Percentiles rank a stretch among this genome's conserved stretches.
Conservation (phyloP, 2,797 vertebrate species). For the Calcarius lapponicus region DNA sequence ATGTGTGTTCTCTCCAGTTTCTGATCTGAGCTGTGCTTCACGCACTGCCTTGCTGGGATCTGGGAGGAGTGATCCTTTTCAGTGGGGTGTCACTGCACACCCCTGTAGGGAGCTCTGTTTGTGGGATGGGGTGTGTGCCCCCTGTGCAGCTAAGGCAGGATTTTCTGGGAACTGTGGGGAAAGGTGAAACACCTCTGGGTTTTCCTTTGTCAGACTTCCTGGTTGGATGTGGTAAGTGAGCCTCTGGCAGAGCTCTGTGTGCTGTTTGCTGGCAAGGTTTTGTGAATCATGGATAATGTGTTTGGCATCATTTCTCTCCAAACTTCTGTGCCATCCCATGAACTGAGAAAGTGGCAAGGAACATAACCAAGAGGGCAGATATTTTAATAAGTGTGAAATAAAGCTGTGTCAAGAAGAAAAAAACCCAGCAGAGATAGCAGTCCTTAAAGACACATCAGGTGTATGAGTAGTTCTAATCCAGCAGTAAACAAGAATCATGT, state of each 20-base stretch:
- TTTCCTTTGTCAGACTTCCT: not conserved
- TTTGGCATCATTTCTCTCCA: not conserved
- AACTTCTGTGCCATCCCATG: not conserved
- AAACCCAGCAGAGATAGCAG: rapidly evolving
- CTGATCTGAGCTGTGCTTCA: not conserved
- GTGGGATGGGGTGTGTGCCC: rapidly evolving
- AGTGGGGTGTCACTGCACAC: not conserved
- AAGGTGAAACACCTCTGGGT: not conserved
- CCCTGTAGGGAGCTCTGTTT: not conserved
- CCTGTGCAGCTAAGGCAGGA: not conserved
- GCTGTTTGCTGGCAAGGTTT: not conserved
- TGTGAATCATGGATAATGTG: not conserved
- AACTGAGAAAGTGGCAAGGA: not conserved
- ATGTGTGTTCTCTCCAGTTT: not conserved
- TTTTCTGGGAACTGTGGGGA: not conserved
- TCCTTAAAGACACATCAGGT: not conserved
- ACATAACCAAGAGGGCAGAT: not conserved
- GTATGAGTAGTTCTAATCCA: not conserved
- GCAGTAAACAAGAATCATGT: not conserved
- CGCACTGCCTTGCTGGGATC: not conserved
- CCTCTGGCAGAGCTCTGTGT: not conserved
- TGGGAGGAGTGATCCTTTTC: not conserved
- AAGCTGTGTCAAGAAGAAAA: not conserved
- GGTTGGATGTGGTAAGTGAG: not conserved
- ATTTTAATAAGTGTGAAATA: not conserved